A percentile compares a stretch with the other conserved stretches of the same genome.
Conservation (phyloP, 2,888 invertebrate species). For the Trimorus sp. region DNA sequence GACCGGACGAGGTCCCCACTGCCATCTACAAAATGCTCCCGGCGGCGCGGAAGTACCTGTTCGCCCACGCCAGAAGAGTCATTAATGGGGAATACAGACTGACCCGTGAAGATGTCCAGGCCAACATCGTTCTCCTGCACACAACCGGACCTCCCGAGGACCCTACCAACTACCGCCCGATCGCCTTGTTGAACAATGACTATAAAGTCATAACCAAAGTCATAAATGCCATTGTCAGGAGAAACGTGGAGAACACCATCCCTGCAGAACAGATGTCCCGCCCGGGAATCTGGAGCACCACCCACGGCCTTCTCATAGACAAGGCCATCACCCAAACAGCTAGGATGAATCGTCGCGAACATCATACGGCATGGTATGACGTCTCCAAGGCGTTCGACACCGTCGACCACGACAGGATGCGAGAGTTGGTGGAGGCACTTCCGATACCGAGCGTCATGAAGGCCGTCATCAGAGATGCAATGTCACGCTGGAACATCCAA, state of each 20-base stretch:
- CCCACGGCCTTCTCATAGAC: neutral
- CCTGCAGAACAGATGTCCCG: neutral
- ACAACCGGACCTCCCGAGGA: neutral
- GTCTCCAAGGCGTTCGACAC: neutral
- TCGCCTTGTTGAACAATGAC: neutral
- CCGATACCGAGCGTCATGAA: neutral
- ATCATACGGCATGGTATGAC: slow-evolving; percentile 4
- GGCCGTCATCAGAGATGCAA: neutral
- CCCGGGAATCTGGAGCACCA: neutral
- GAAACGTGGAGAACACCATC: neutral
- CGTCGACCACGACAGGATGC: neutral
- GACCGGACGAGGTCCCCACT: neutral
- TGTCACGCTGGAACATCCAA: neutral
- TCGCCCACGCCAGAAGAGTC: neutral
- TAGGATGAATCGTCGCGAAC: neutral
- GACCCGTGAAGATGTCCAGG: slow-evolving; percentile 3
- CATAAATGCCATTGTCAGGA: too few species aligned
- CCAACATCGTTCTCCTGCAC: slow-evolving; percentile 5
- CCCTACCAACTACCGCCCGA: neutral
- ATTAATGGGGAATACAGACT: neutral
- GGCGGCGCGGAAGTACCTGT: neutral
- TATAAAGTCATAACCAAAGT: neutral
- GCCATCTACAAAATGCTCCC: neutral
- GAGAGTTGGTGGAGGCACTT: neutral
- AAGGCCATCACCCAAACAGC: neutral